Base-by-base conservation (phyloP, 1,140 invertebrate species). In the Cydia splendana region DNA sequence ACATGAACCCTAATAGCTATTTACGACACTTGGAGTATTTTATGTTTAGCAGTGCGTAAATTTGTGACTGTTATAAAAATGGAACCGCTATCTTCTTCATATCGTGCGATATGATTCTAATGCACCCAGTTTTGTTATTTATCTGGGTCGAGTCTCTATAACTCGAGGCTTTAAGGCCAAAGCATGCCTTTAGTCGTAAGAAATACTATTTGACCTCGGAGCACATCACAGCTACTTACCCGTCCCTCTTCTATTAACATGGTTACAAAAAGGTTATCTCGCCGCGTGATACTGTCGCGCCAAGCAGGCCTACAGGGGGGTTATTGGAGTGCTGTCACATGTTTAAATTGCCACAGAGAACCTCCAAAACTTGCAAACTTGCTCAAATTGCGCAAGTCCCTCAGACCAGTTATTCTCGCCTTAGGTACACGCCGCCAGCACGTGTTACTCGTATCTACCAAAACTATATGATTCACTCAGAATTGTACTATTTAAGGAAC, bases 401-500 rank as follows among this genome's bases (percentile, higher is more conserved):
- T 9, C 57, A 12, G 20, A 62, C 20, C 57, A n/a, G 57, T 62
- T 62, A 24, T 62, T 62, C 20, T 62, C 6, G 18, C 57, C 18
- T 15, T 4, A n/a, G n/a, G n/a, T n/a, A 51, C 53, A 62, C 57
- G 57, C 20, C 18, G 18, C 18, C 18, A 9, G 57, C 57, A 62
- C 57, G 57, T 62, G 57, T 62, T 62, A 24, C 24, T 24, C 24
- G 24, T 24, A 62, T 62, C 57, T 62, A 62, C 15, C 20, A 62
- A 62, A 62, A 24, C 57, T n/a, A 62, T 62, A 62, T 62, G 57
- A 62, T 62, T 62, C 57, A 62, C 57, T 15, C 51, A 4, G 57
- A 24, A 62, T 62, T 62, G 57, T 62, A 62, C 57, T 62, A 62
- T 62, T 62, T 62, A 62, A 62, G 57, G 57, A 62, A 62, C 57